These are phyloP conservation scores for Ennomos quercinarius DNA, from an alignment of 2,888 invertebrate genomes.

Conservation along the genomic window DNA sequence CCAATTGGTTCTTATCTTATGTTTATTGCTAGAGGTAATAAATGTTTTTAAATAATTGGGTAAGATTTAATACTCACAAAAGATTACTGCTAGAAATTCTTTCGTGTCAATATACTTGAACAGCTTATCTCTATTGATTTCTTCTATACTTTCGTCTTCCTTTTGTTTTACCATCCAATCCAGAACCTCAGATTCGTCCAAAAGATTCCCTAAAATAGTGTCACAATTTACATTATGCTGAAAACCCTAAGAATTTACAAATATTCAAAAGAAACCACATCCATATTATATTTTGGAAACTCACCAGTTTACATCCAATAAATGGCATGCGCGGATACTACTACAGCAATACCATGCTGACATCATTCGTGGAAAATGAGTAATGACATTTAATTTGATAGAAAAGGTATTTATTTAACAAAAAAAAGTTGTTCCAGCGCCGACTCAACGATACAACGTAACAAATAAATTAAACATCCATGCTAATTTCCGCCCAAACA, in stretches of 20 bases:
- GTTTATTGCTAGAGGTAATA: neutral
- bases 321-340: constrained; percentile 79
- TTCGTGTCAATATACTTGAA: constrained; percentile 94
- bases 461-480: constrained; percentile 80
- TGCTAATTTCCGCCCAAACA: constrained; percentile 80
- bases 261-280: constrained; percentile 79
- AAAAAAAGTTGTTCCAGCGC: constrained; percentile 74
- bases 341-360: constrained; percentile 82
- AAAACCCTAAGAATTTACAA: constrained; percentile 55
- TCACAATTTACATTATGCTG: constrained; percentile 54
- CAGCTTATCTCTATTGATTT: constrained; percentile 93
- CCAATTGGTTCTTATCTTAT: constrained; percentile 1
- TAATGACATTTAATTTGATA: constrained; percentile 74
- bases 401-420: constrained; percentile 83
- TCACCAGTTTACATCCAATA: constrained; percentile 80
- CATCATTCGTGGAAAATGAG: constrained; percentile 80
- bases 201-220: constrained; percentile 81
- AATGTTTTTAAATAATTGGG: neutral
- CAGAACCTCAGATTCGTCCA: constrained; percentile 92
- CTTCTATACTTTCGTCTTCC: constrained; percentile 95
- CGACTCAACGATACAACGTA: constrained; percentile 80
- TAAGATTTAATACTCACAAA: constrained; percentile 91
- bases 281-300: constrained; percentile 78
- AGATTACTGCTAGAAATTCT: constrained; percentile 96
- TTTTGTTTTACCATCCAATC: constrained; percentile 97